Conservation (phyloP, 2,797 vertebrate genomes). For the Neosilurus hyrtlii region DNA sequence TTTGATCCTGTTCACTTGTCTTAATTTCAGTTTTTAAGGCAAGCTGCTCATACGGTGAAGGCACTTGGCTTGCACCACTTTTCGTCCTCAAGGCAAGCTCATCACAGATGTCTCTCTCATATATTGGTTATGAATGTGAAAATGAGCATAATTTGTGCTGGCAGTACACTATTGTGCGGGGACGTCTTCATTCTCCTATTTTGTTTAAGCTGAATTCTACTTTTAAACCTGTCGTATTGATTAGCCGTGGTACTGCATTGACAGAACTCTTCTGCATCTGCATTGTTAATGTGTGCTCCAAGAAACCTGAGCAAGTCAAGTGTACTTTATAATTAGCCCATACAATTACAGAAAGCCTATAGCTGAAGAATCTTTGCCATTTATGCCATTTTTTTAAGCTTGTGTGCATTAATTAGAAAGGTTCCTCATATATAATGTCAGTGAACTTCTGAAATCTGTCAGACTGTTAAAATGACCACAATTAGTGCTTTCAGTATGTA, state of each 20-base stretch:
- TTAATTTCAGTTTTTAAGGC: not conserved
- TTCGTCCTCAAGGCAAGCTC: slow-evolving; percentile 12
- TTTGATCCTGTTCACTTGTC: slow-evolving; percentile 1
- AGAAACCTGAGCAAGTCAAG: slow-evolving; percentile 19
- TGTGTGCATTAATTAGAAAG: not conserved
- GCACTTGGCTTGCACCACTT: not conserved
- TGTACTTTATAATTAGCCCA: slow-evolving; percentile 2
- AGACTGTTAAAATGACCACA: slow-evolving; percentile 5
- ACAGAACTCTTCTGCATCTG: not conserved
- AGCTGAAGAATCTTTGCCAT: not conserved
- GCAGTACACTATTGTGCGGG: not conserved
- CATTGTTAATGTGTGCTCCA: slow-evolving; percentile 7
- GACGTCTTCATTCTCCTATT: not conserved
- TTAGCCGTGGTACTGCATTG: not conserved
- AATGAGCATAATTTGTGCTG: not conserved
- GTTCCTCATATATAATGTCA: not conserved
- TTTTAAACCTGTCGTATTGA: not conserved
- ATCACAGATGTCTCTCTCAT: slow-evolving; percentile 3
- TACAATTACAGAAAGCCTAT: slow-evolving; percentile 10
- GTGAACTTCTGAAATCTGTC: not conserved
- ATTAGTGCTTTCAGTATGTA: not conserved
- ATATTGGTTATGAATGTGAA: not conserved
- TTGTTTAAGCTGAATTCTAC: not conserved
- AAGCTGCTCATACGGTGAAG: not conserved
- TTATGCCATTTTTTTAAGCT: not conserved